Evolutionary conservation across 2,797 vertebrate genomes (phyloP).

Genomic region (Enteromius thamalakanensis): DNA sequence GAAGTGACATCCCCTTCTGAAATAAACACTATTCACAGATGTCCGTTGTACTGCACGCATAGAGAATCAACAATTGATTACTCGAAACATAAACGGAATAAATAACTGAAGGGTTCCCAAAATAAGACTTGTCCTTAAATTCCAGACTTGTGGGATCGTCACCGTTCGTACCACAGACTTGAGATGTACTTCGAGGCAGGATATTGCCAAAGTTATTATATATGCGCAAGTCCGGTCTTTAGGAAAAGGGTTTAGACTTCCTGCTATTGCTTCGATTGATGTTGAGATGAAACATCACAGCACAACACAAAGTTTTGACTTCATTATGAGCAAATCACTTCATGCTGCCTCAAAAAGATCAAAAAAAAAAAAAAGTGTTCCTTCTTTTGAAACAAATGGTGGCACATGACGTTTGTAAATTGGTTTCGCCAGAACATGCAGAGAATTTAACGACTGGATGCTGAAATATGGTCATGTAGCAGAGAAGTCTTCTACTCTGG

Average conservation of each 20-base stretch:
- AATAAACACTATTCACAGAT: conserved; percentile 73
- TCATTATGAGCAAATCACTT: conserved; percentile 27
- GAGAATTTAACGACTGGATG: conserved; percentile 32
- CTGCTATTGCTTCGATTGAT: conserved; percentile 76
- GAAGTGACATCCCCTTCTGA: conserved; percentile 69
- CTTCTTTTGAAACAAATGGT: conserved; percentile 17
- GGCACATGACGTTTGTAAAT: conserved; percentile 14
- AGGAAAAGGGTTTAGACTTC: conserved; percentile 48
- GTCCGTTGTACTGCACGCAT: conserved; percentile 75
- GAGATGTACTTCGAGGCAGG: conserved; percentile 31
- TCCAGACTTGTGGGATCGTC: conserved; percentile 53
- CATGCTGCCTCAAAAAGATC: conserved; percentile 11
- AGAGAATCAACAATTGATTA: conserved; percentile 77
- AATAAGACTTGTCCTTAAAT: conserved; percentile 58
- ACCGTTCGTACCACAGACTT: conserved; percentile 57
- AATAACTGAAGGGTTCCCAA: conserved; percentile 69
- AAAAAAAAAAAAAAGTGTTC: not conserved
- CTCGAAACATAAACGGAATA: conserved; percentile 81
- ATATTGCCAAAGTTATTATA: conserved; percentile 22
- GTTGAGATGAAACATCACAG: conserved; percentile 28
- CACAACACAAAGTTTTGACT: conserved; percentile 12
- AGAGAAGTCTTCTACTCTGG: not conserved
- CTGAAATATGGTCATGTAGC: not conserved
- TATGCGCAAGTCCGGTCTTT: conserved; percentile 40
- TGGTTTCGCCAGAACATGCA: conserved; percentile 11